phyloP scores from a whole-genome alignment of 1,140 invertebrate species.

The Alviniconcha marisindica region DNA sequence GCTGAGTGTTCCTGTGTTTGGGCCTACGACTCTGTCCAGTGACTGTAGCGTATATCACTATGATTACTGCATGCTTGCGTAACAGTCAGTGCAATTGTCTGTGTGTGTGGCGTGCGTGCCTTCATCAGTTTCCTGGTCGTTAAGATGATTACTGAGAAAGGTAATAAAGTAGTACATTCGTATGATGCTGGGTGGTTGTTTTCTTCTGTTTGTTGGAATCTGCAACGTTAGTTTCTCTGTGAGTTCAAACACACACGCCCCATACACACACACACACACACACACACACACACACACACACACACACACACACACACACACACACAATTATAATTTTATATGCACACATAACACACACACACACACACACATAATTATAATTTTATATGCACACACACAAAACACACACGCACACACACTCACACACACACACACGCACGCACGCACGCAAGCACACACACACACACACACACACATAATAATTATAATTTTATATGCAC shows the following conservation, averaged over 20 bases:
- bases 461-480: slow-evolving; percentile 31
- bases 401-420: slow-evolving; percentile 20
- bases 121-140: too few relatives aligned
- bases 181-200: too few relatives aligned
- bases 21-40: too few relatives aligned
- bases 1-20: too few relatives aligned
- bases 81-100: background rate
- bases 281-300: background rate
- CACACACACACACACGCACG: slow-evolving; percentile 39
- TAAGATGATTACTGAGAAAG: too few relatives aligned
- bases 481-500: too few relatives aligned
- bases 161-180: too few relatives aligned
- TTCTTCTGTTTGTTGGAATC: too few relatives aligned
- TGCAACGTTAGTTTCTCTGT: too few relatives aligned
- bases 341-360: slow-evolving; percentile 35
- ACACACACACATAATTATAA: slow-evolving; percentile 15
- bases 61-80: too few relatives aligned
- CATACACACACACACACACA: background rate
- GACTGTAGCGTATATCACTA: too few relatives aligned
- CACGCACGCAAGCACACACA: slow-evolving; percentile 37
- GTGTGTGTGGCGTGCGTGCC: background rate
- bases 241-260: too few relatives aligned
- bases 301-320: slow-evolving; percentile 18
- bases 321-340: background rate
- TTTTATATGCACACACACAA: slow-evolving; percentile 8